phyloP scores from a whole-genome alignment of 2,113 vertebrate genomes.

The Xyliphius kryptos region DNA sequence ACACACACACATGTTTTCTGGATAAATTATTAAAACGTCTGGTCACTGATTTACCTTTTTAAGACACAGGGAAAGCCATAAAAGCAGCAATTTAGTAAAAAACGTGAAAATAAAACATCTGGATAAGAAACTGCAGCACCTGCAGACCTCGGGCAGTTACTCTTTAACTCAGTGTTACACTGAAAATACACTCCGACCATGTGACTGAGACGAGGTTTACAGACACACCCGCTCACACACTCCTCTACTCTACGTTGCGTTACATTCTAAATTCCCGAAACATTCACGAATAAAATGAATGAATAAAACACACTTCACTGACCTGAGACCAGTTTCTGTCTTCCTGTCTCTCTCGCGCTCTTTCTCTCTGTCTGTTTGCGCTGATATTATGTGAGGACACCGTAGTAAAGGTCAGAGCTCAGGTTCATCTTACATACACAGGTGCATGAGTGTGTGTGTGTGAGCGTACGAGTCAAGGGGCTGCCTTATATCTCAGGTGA shows the following conservation, averaged over 20 bases:
- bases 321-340: slow-evolving; percentile 3
- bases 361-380: not conserved
- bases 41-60: slow-evolving; percentile 31
- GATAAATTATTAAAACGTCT: slow-evolving; percentile 14
- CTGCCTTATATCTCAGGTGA: too few species aligned
- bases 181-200: not conserved
- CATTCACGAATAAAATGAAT: not conserved
- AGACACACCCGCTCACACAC: not conserved
- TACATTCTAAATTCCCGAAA: not conserved
- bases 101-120: not conserved
- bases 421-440: slow-evolving; percentile 11
- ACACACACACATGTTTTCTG: slow-evolving; percentile 8
- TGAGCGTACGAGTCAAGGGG: not conserved
- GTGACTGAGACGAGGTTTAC: not conserved
- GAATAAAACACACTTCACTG: not conserved
- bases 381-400: not conserved
- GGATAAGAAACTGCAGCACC: not conserved
- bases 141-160: not conserved
- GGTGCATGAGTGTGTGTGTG: slow-evolving; percentile 8
- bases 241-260: not conserved
- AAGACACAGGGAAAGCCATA: not conserved
- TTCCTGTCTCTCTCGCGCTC: too few species aligned
- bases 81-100: not conserved
- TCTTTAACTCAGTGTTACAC: not conserved
- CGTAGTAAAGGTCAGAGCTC: not conserved